Evolutionary conservation across 2,113 vertebrate species (phyloP).

Genomic region (Mesocricetus auratus): DNA sequence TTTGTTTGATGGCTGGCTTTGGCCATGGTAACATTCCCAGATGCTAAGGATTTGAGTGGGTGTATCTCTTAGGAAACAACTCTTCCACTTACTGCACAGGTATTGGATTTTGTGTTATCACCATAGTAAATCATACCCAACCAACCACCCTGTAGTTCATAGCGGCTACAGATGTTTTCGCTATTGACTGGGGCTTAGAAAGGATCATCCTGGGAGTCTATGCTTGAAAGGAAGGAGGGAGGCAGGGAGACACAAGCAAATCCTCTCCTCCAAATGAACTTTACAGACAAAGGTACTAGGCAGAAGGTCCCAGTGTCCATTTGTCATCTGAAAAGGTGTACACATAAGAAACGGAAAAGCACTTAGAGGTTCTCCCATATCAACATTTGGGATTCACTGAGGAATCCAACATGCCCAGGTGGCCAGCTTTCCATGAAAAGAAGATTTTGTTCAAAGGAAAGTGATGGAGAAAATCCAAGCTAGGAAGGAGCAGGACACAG

Average conservation of each 20-base stretch:
- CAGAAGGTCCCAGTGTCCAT: no score
- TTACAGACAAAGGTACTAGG: not conserved
- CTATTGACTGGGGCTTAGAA: not conserved
- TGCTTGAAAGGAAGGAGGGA: not conserved
- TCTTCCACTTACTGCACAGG: not conserved
- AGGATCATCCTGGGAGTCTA: not conserved
- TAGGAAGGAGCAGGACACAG: not conserved
- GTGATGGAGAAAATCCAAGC: not conserved
- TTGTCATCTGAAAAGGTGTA: not conserved
- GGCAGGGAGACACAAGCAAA: rapidly evolving
- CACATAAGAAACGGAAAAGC: not conserved
- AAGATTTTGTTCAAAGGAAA: conserved; percentile 33
- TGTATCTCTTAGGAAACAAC: not conserved
- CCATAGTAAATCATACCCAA: not conserved
- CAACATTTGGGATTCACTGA: not conserved
- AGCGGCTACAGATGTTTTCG: not conserved
- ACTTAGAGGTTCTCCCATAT: not conserved
- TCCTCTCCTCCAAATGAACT: rapidly evolving
- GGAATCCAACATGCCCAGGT: not conserved
- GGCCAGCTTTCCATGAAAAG: not conserved
- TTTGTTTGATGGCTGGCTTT: not conserved
- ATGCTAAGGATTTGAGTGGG: not conserved
- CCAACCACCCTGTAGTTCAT: not conserved
- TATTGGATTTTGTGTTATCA: conserved; percentile 8
- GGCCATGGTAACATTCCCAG: not conserved